Conservation (phyloP, 2,797 vertebrate genomes). For the Lagodon rhomboides region DNA sequence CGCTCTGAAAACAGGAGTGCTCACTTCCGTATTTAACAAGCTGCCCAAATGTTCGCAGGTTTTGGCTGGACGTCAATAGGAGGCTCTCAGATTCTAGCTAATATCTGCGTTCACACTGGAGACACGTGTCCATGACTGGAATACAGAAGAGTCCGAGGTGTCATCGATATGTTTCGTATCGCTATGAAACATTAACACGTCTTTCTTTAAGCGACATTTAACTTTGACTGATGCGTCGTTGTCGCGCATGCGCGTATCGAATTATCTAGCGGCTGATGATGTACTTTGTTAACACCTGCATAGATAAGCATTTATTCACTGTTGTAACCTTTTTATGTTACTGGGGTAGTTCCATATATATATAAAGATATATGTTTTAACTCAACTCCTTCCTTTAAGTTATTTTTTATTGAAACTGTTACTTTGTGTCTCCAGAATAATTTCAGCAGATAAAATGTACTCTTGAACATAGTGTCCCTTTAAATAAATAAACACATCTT, state of each 20-base stretch:
- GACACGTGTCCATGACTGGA: background rate
- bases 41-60: background rate
- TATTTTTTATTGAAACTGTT: too few relatives aligned
- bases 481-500: too few relatives aligned
- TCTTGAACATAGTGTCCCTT: too few relatives aligned
- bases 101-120: background rate
- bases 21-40: constrained; percentile 68
- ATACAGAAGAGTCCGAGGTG: background rate
- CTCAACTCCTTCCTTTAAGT: too few relatives aligned
- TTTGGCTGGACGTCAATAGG: background rate
- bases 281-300: background rate
- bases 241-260: constrained; percentile 57
- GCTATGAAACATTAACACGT: background rate
- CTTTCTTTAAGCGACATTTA: constrained; percentile 9
- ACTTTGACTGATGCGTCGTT: constrained; percentile 34
- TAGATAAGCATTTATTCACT: too few relatives aligned
- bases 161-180: accelerated
- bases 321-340: too few relatives aligned
- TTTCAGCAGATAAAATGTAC: too few relatives aligned
- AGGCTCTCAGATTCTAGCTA: background rate
- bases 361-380: too few relatives aligned
- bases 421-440: too few relatives aligned
- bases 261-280: background rate
- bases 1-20: constrained; percentile 19
- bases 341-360: too few relatives aligned